Conservation (phyloP, 2,888 invertebrate species). For the Macroteleia sp. region DNA sequence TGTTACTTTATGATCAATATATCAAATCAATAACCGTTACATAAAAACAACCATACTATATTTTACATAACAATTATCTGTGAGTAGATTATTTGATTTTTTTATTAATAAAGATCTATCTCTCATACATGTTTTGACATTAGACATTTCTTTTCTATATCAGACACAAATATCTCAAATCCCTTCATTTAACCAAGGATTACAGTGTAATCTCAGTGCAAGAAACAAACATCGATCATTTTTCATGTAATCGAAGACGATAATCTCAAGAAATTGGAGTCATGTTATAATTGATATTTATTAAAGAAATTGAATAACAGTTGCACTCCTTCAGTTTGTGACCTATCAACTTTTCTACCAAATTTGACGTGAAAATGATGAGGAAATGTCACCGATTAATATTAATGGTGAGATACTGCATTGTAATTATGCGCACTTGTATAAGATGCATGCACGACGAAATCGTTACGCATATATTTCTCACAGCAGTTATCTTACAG, state of each 20-base stretch:
- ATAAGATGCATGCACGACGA: slow-evolving; percentile 31
- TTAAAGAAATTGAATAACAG: slow-evolving; percentile 71
- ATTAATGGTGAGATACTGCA: slow-evolving; percentile 36
- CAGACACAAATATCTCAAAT: too few species aligned
- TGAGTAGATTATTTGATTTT: too few species aligned
- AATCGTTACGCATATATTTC: slow-evolving; percentile 45
- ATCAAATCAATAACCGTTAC: too few species aligned
- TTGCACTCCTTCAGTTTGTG: slow-evolving; percentile 60
- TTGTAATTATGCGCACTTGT: slow-evolving; percentile 49
- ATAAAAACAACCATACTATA: too few species aligned
- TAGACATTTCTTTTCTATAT: too few species aligned
- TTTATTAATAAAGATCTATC: too few species aligned
- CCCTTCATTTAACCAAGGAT: too few species aligned
- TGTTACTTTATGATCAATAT: too few species aligned
- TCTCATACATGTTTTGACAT: too few species aligned
- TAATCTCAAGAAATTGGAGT: slow-evolving; percentile 59
- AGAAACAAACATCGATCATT: too few species aligned
- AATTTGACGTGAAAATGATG: slow-evolving; percentile 41
- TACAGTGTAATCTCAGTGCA: too few species aligned
- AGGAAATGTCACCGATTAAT: slow-evolving; percentile 14
- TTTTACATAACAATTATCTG: too few species aligned
- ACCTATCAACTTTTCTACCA: slow-evolving; percentile 63
- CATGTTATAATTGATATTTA: slow-evolving; percentile 68
- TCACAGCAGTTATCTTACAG: slow-evolving; percentile 25
- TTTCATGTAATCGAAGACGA: slow-evolving; percentile 67